Percentiles rank a stretch among this genome's conserved stretches.
Evolutionary conservation across 2,888 invertebrate species (phyloP).

Genomic region (Philereme vetulata): DNA sequence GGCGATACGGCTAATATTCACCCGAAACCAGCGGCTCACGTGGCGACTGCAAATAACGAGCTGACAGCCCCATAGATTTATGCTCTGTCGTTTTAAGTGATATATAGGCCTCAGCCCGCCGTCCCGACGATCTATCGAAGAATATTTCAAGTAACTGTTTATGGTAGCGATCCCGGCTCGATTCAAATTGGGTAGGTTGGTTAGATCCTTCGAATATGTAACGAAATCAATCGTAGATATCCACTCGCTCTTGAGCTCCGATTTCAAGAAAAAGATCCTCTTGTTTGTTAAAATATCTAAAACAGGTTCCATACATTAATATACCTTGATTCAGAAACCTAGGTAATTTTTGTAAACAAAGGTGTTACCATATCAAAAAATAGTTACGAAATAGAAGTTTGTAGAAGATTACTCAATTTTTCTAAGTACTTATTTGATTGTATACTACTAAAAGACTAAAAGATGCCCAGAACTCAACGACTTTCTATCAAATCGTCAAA

Average conservation of each 20-base stretch:
- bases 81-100: conserved; percentile 80
- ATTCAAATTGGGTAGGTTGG: conserved; percentile 46
- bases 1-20: conserved; percentile 84
- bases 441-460: too few relatives aligned
- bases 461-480: too few relatives aligned
- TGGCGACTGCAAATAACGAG: conserved; percentile 82
- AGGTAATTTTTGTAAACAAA: too few relatives aligned
- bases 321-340: too few relatives aligned
- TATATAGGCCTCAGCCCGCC: conserved; percentile 66
- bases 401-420: too few relatives aligned
- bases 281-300: conserved; percentile 3
- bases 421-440: too few relatives aligned
- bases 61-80: conserved; percentile 79
- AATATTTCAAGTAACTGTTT: conserved; percentile 68
- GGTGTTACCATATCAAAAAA: too few relatives aligned
- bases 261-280: conserved; percentile 4
- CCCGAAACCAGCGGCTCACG: conserved; percentile 80
- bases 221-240: conserved; percentile 23
- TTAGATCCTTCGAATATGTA: conserved; percentile 41
- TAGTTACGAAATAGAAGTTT: too few relatives aligned
- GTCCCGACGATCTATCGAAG: conserved; percentile 59
- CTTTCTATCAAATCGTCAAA: too few relatives aligned
- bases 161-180: conserved; percentile 46
- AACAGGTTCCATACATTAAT: conserved; percentile 10
- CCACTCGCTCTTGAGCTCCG: conserved; percentile 6